Percentiles rank a stretch among this genome's conserved stretches.
Evolutionary conservation across 1,140 invertebrate species (phyloP).

Genomic region (Megalonaias nervosa): DNA sequence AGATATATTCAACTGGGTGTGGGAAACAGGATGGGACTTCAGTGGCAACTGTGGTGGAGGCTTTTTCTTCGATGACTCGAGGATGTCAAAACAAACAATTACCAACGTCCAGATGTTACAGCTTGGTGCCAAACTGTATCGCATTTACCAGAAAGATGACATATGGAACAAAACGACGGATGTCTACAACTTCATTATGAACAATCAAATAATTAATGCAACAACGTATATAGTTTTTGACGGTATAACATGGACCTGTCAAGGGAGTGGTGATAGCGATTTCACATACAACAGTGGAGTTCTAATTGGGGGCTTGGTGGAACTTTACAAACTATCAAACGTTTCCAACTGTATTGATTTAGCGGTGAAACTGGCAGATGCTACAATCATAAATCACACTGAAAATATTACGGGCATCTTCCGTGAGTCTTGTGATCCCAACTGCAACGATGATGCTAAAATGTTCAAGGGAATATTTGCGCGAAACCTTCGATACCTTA

Average conservation of each 20-base stretch:
- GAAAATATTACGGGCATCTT: conserved; percentile 30
- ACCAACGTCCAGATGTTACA: conserved; percentile 43
- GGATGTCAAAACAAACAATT: conserved; percentile 42
- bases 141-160: conserved; percentile 32
- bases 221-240: conserved; percentile 32
- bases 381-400: conserved; percentile 21
- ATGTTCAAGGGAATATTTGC: conserved; percentile 47
- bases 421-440: conserved; percentile 35
- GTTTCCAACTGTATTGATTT: conserved; percentile 20
- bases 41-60: conserved; percentile 37
- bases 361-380: conserved; percentile 30
- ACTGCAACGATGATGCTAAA: conserved; percentile 36
- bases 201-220: conserved; percentile 34
- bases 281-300: conserved; percentile 36
- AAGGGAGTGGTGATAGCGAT: conserved; percentile 5
- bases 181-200: conserved; percentile 33
- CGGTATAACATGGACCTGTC: conserved; percentile 20
- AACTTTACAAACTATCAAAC: conserved; percentile 35
- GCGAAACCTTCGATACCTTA: conserved; percentile 40
- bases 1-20: conserved; percentile 48
- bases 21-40: conserved; percentile 49
- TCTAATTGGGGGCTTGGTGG: conserved; percentile 37
- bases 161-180: conserved; percentile 24
- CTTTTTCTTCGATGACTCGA: conserved; percentile 45
- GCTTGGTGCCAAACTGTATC: conserved; percentile 35